These are phyloP conservation scores for Watsonalla cultraria DNA, from an alignment of 2,888 invertebrate species.

Conservation along the genomic window DNA sequence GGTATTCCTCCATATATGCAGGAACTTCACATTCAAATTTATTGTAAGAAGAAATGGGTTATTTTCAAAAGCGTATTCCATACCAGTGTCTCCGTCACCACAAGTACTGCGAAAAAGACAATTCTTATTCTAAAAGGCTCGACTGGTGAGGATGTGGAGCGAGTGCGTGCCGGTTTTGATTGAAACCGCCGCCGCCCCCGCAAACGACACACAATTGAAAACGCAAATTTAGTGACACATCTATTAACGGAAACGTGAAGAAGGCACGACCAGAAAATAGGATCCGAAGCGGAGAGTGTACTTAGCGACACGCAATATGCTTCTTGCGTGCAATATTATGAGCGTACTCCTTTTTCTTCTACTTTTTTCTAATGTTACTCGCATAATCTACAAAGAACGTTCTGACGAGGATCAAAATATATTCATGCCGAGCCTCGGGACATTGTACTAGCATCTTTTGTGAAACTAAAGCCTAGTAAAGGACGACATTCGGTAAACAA, in stretches of 20 bases:
- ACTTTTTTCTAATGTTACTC: background rate
- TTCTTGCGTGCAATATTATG: slow-evolving; percentile 1
- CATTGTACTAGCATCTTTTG: slow-evolving; percentile 31
- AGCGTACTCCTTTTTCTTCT: background rate
- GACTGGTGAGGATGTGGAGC: slow-evolving; percentile 69
- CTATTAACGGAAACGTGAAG: slow-evolving; percentile 68
- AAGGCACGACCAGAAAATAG: slow-evolving; percentile 56
- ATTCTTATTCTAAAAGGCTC: slow-evolving; percentile 77
- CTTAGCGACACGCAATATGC: slow-evolving; percentile 34
- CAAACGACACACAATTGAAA: slow-evolving; percentile 67
- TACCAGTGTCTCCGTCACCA: slow-evolving; percentile 41
- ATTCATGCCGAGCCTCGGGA: slow-evolving; percentile 25
- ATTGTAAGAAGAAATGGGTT: too few relatives aligned
- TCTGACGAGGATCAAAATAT: background rate
- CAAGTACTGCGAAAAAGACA: slow-evolving; percentile 73
- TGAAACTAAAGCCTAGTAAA: slow-evolving; percentile 16
- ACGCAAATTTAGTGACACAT: slow-evolving; percentile 75
- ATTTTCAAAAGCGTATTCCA: slow-evolving; percentile 38
- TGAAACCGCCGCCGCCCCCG: slow-evolving; percentile 55
- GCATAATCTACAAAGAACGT: background rate
- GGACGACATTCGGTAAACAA: slow-evolving; percentile 16
- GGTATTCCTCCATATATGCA: background rate
- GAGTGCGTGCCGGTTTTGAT: slow-evolving; percentile 76
- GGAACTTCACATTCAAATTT: background rate
- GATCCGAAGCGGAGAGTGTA: slow-evolving; percentile 31